A percentile compares a stretch with the other conserved stretches of the same genome.
Conservation (phyloP, 1,140 invertebrate genomes). For the Danaus plexippus region DNA sequence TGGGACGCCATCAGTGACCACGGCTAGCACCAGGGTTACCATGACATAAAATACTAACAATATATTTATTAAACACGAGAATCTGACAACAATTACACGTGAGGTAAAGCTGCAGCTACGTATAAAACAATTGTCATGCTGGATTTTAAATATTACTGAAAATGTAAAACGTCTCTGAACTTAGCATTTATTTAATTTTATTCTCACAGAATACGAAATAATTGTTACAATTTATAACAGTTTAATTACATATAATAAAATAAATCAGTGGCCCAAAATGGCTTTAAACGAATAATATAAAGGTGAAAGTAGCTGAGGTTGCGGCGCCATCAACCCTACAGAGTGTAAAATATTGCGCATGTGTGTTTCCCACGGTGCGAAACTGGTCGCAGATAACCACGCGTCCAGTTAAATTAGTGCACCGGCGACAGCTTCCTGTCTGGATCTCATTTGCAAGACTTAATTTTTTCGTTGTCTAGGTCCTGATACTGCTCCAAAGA, state of each 20-base stretch:
- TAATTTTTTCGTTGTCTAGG: no score
- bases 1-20: slow-evolving; percentile 49
- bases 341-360: slow-evolving; percentile 51
- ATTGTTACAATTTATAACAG: no score
- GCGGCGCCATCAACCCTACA: slow-evolving; percentile 47
- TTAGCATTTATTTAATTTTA: no score
- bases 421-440: slow-evolving; percentile 56
- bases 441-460: no score
- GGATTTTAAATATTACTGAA: no score
- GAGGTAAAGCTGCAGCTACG: background rate
- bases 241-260: no score
- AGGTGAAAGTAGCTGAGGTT: slow-evolving; percentile 32
- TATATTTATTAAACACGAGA: slow-evolving; percentile 6
- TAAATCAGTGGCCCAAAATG: no score
- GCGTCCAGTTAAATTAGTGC: slow-evolving; percentile 58
- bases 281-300: slow-evolving; percentile 23
- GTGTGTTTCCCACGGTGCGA: slow-evolving; percentile 63
- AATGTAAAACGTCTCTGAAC: no score
- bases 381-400: slow-evolving; percentile 64
- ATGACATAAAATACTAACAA: slow-evolving; percentile 11
- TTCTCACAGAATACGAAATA: no score
- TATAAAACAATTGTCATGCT: background rate
- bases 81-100: no score
- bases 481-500: no score
- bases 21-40: slow-evolving; percentile 42